Percentiles rank a stretch among this genome's conserved stretches.
phyloP scores from a whole-genome alignment of 2,113 vertebrate genomes.

The Corydoras sp. region DNA sequence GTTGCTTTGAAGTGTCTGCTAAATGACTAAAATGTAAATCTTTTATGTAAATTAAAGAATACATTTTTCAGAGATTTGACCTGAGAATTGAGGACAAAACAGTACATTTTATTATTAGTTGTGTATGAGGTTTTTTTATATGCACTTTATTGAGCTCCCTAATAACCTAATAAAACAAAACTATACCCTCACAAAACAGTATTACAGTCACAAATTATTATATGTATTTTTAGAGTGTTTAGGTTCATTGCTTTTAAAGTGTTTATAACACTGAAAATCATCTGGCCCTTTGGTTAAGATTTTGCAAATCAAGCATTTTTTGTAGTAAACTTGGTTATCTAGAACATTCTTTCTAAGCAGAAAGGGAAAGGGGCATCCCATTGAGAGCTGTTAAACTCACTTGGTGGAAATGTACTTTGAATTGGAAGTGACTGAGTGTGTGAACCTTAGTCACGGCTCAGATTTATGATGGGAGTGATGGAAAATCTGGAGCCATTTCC shows the following conservation, averaged over 20 bases:
- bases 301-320: conserved; percentile 26
- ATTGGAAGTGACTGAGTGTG: conserved; percentile 24
- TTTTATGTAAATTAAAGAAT: too few relatives aligned
- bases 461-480: conserved; percentile 40
- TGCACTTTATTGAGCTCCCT: too few relatives aligned
- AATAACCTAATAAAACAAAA: too few relatives aligned
- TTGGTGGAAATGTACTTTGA: conserved; percentile 23
- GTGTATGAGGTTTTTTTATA: too few relatives aligned
- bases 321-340: conserved; percentile 25
- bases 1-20: too few relatives aligned
- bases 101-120: too few relatives aligned
- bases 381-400: conserved; percentile 21
- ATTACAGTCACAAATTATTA: background rate
- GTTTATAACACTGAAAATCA: conserved; percentile 9
- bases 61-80: too few relatives aligned
- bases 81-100: too few relatives aligned
- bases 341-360: conserved; percentile 22
- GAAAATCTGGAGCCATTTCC: conserved; percentile 38
- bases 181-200: too few relatives aligned
- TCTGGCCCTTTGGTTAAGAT: conserved; percentile 6
- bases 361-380: background rate
- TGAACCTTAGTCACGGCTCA: conserved; percentile 23
- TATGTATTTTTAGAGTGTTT: background rate
- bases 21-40: too few relatives aligned
- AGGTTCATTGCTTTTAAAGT: background rate